phyloP scores from a whole-genome alignment of 2,888 invertebrate genomes.

The Ephialtes manifestator region DNA sequence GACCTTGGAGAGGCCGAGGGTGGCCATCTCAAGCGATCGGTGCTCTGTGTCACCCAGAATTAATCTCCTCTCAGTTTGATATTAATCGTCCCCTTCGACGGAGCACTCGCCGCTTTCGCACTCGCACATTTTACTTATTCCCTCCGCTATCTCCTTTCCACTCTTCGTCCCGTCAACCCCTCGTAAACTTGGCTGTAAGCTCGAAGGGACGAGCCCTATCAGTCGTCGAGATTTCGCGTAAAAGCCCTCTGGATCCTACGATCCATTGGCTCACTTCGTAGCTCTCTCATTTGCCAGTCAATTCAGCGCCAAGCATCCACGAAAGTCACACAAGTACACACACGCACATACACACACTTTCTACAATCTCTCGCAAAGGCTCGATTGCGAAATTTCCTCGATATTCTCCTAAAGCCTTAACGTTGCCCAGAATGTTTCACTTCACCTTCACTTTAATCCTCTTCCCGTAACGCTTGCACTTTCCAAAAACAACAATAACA shows the following conservation, averaged over 20 bases:
- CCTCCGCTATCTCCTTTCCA: neutral
- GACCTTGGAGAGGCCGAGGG: conserved; percentile 98
- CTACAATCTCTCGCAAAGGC: conserved; percentile 19
- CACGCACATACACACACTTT: conserved; percentile 34
- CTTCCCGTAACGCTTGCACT: neutral
- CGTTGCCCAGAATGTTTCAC: conserved; percentile 20
- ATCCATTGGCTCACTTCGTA: conserved; percentile 41
- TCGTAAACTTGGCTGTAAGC: conserved; percentile 13
- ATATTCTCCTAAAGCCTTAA: neutral
- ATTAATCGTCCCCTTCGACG: conserved; percentile 67
- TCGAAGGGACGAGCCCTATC: neutral
- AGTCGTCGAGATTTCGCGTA: conserved; percentile 17
- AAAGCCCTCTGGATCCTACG: conserved; percentile 39
- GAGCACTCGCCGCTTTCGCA: conserved; percentile 80
- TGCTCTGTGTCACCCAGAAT: conserved; percentile 75
- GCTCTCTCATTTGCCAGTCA: conserved; percentile 45
- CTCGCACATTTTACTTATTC: conserved; percentile 81
- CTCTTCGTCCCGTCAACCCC: neutral
- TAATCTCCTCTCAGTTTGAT: conserved; percentile 48
- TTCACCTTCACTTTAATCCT: conserved; percentile 63
- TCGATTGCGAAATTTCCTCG: neutral
- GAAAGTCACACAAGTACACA: conserved; percentile 17
- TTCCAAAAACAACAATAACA: conserved; percentile 22
- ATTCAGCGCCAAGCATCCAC: conserved; percentile 24
- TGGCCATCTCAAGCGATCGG: conserved; percentile 91